Evolutionary conservation across 2,113 vertebrate genomes (phyloP).

Genomic region (Cryptomyrus ogoouensis): DNA sequence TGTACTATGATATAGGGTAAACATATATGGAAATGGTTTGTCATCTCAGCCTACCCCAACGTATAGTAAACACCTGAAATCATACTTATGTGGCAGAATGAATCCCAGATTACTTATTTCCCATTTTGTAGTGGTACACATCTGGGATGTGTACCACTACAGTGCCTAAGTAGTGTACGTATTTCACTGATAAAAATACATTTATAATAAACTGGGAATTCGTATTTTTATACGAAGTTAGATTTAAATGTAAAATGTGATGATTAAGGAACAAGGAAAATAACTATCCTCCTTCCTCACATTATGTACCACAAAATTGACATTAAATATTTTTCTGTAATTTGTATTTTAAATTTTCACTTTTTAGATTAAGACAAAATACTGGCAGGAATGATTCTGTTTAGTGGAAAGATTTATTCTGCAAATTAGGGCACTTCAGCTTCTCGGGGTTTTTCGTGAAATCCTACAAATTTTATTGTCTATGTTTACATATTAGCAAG

Average conservation of each 20-base stretch:
- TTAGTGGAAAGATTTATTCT: not conserved
- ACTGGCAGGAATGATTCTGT: not conserved
- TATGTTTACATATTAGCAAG: not conserved
- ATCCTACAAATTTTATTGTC: not conserved
- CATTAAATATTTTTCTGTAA: not conserved
- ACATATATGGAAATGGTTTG: not conserved
- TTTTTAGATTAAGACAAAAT: not conserved
- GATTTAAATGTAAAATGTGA: not conserved
- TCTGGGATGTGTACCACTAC: too few relatives aligned
- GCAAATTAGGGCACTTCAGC: not conserved
- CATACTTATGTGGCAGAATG: not conserved
- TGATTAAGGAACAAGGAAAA: not conserved
- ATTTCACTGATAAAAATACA: not conserved
- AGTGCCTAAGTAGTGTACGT: not conserved
- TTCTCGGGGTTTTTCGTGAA: not conserved
- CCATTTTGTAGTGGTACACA: not conserved
- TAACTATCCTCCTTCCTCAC: not conserved
- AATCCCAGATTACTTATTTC: not conserved
- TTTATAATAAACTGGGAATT: not conserved
- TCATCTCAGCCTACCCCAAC: not conserved
- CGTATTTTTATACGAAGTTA: not conserved
- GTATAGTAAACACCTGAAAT: not conserved
- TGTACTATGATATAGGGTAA: not conserved
- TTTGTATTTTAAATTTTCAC: not conserved
- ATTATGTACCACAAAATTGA: not conserved